Evolutionary conservation across 2,888 invertebrate species (phyloP).

Genomic region (Heliconius hortense): DNA sequence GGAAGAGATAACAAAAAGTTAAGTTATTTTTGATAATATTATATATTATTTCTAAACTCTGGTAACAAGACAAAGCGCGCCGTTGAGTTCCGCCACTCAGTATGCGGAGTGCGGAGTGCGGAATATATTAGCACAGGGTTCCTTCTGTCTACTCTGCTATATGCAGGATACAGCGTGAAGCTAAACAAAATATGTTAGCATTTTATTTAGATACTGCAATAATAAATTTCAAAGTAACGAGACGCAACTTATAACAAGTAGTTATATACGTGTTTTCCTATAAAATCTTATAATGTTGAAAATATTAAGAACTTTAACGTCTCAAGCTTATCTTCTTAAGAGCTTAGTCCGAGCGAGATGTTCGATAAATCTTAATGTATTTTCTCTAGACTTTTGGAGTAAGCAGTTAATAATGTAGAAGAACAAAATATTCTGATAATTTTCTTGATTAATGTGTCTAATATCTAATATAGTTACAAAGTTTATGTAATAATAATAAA

Average conservation of each 20-base stretch:
- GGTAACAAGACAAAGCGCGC: too few species aligned
- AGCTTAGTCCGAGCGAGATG: slow-evolving; percentile 8
- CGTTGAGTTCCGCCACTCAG: too few species aligned
- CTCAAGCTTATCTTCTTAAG: neutral
- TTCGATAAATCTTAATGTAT: slow-evolving; percentile 7
- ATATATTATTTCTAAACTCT: too few species aligned
- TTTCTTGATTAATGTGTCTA: neutral
- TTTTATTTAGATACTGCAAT: too few species aligned
- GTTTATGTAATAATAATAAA: neutral
- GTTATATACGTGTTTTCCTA: neutral
- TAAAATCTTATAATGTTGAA: slow-evolving; percentile 1
- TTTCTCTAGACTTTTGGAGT: neutral
- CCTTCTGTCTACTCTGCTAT: too few species aligned
- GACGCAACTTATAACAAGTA: neutral
- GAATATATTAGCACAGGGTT: too few species aligned
- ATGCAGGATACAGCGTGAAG: too few species aligned
- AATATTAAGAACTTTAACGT: slow-evolving; percentile 17
- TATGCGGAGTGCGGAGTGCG: too few species aligned
- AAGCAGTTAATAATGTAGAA: neutral
- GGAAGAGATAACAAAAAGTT: too few species aligned
- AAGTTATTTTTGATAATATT: too few species aligned
- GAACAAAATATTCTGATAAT: slow-evolving; percentile 5
- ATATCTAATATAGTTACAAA: neutral
- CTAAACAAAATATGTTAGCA: too few species aligned
- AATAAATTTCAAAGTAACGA: neutral